Evolutionary conservation across 2,888 invertebrate genomes (phyloP).

Genomic region (Ptychoptera contaminata): DNA sequence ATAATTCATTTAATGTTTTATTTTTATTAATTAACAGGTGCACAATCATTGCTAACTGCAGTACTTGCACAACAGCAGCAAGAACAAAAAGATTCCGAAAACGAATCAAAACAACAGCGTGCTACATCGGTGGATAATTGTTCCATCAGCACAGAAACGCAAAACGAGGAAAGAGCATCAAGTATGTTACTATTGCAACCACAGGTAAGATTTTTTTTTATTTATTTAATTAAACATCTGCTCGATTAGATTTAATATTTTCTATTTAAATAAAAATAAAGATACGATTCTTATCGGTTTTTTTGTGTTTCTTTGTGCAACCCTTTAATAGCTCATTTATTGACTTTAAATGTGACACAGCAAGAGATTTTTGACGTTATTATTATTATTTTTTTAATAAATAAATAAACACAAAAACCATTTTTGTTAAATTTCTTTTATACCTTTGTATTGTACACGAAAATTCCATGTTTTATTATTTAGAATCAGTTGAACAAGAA

Average conservation of each 20-base stretch:
- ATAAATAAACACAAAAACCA: too few relatives aligned
- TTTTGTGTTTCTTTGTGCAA: neutral
- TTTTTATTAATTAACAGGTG: constrained; percentile 11
- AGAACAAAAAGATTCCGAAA: constrained; percentile 4
- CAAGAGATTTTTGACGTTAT: too few relatives aligned
- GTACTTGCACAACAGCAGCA: constrained; percentile 9
- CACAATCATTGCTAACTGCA: constrained; percentile 14
- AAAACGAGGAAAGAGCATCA: constrained; percentile 30
- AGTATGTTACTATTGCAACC: constrained; percentile 91
- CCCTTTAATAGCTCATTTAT: too few relatives aligned
- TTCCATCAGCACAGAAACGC: constrained; percentile 7
- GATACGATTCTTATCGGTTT: neutral
- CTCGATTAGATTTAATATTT: neutral
- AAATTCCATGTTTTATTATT: too few relatives aligned
- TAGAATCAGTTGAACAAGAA: too few relatives aligned
- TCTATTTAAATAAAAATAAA: constrained; percentile 4
- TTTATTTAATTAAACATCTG: neutral
- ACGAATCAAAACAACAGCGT: constrained; percentile 9
- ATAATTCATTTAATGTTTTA: neutral
- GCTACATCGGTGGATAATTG: constrained; percentile 7
- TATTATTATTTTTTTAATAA: too few relatives aligned
- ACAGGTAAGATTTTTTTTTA: constrained; percentile 46
- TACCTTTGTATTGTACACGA: too few relatives aligned
- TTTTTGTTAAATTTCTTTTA: too few relatives aligned
- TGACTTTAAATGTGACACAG: too few relatives aligned